Conservation (phyloP, 2,888 invertebrate species). For the Branchipolynoe longqiensis region DNA sequence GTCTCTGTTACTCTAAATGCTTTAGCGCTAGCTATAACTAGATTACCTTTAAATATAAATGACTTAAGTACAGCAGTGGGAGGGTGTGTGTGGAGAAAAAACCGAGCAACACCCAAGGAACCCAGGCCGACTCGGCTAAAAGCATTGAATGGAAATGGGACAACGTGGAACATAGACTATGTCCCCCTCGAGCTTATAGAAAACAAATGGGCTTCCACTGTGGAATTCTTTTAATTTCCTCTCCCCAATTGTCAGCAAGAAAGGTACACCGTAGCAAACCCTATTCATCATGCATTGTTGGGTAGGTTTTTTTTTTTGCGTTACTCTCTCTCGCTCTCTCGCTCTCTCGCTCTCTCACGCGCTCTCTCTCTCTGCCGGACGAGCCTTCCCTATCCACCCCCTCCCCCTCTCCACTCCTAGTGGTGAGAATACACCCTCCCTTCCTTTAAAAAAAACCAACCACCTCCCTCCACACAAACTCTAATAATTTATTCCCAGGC, state of each 20-base stretch:
- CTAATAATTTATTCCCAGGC: slow-evolving; percentile 52
- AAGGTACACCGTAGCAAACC: slow-evolving; percentile 47
- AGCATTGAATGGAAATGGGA: slow-evolving; percentile 29
- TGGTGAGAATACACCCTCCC: no score
- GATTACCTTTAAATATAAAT: slow-evolving; percentile 56
- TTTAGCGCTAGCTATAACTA: slow-evolving; percentile 48
- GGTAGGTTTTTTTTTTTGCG: no score
- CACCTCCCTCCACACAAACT: no score
- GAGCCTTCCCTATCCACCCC: no score
- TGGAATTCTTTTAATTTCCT: slow-evolving; percentile 25
- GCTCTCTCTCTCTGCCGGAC: no score
- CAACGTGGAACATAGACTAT: slow-evolving; percentile 45
- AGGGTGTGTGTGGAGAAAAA: no score
- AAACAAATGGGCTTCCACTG: slow-evolving; percentile 26
- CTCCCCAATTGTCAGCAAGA: slow-evolving; percentile 21
- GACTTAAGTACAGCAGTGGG: slow-evolving; percentile 30
- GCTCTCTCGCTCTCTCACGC: no score
- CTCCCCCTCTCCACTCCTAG: no score
- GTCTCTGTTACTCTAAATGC: slow-evolving; percentile 55
- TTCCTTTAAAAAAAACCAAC: no score
- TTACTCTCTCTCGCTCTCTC: no score
- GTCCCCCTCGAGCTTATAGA: slow-evolving; percentile 24
- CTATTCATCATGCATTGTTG: slow-evolving; percentile 42
- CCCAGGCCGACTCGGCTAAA: slow-evolving; percentile 14
- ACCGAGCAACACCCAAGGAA: no score